Conservation (phyloP, 2,888 invertebrate species). For the Sicus ferrugineus region DNA sequence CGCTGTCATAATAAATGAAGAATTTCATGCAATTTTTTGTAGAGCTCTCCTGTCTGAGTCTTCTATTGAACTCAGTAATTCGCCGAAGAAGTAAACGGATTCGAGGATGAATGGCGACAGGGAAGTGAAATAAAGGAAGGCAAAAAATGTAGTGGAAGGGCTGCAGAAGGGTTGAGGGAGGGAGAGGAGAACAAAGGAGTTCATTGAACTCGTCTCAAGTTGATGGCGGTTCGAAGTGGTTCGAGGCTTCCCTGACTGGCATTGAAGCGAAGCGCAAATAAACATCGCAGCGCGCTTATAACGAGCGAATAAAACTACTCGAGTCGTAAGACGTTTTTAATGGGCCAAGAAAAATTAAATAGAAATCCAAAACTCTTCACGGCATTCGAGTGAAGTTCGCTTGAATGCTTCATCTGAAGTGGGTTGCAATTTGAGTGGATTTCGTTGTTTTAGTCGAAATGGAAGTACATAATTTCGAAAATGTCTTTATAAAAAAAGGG, state of each 20-base stretch:
- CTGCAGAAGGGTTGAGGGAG: neutral
- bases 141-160: neutral
- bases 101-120: neutral
- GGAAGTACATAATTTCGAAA: no score
- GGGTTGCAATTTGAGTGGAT: no score
- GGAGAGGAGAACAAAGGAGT: neutral
- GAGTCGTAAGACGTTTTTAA: conserved; percentile 12
- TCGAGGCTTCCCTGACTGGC: neutral
- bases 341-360: conserved; percentile 13
- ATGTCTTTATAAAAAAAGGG: no score
- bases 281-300: conserved; percentile 14
- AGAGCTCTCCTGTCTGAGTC: no score
- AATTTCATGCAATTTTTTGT: neutral
- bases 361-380: no score
- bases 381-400: no score
- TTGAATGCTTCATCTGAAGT: no score
- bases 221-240: neutral
- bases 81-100: no score
- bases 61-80: no score
- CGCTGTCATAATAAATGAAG: conserved; percentile 20
- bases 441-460: no score
- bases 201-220: neutral
- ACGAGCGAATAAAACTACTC: conserved; percentile 12
- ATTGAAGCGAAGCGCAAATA: conserved; percentile 21
- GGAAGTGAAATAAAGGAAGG: neutral